phyloP scores from a whole-genome alignment of 1,140 invertebrate species.

The Drosophila jambulina region DNA sequence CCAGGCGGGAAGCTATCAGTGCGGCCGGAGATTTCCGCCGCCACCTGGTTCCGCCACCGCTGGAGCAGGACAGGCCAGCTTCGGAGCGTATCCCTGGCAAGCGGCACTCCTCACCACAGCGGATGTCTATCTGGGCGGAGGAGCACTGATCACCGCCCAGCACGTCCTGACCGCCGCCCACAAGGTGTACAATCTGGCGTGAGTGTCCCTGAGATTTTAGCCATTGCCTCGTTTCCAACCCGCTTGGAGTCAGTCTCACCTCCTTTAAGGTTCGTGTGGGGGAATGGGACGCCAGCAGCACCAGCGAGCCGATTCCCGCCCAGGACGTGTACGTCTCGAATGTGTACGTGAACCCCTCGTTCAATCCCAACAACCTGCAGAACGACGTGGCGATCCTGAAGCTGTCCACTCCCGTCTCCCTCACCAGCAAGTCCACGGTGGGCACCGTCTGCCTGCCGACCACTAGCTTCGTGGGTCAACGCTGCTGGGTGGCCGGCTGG shows the following conservation, averaged over 20 bases:
- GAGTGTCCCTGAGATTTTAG: conserved; percentile 71
- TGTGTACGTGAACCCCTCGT: conserved; percentile 89
- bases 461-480: conserved; percentile 87
- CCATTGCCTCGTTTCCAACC: neutral
- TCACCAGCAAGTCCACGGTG: conserved; percentile 88
- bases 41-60: conserved; percentile 58
- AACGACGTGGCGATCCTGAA: conserved; percentile 90
- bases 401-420: conserved; percentile 87
- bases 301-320: conserved; percentile 87
- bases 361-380: conserved; percentile 88
- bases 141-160: conserved; percentile 87
- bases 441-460: conserved; percentile 90
- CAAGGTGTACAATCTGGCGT: conserved; percentile 88
- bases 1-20: conserved; percentile 75
- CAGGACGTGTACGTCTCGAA: conserved; percentile 87
- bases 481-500: conserved; percentile 93
- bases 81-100: conserved; percentile 83
- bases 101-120: conserved; percentile 85
- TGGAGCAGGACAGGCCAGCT: conserved; percentile 70
- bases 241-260: conserved; percentile 40
- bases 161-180: conserved; percentile 90
- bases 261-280: conserved; percentile 88
- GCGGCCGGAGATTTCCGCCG: conserved; percentile 73
- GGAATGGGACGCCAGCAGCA: conserved; percentile 89
- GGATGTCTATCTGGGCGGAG: conserved; percentile 89